phyloP scores from a whole-genome alignment of 1,140 invertebrate species.

The Ctenoplectra terminalis region DNA sequence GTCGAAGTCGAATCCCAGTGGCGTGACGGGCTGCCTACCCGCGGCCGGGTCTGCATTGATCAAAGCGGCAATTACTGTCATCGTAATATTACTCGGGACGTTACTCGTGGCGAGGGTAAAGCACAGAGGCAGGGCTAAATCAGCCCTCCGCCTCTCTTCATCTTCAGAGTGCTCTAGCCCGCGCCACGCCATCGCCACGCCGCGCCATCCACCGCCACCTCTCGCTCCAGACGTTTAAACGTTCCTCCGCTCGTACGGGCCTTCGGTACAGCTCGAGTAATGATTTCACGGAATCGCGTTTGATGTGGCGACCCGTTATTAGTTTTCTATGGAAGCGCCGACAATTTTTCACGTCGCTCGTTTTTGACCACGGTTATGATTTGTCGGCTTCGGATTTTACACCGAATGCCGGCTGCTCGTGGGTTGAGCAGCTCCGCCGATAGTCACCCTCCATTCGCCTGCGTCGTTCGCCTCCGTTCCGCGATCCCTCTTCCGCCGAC shows the following conservation, averaged over 20 bases:
- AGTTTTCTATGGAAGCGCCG: constrained; percentile 69
- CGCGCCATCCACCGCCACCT: not conserved
- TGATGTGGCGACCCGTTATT: constrained; percentile 73
- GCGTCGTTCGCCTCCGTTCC: not conserved
- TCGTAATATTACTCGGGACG: constrained; percentile 79
- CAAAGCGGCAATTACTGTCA: constrained; percentile 82
- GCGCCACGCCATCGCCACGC: not conserved
- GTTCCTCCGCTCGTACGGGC: constrained; percentile 50
- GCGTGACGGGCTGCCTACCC: constrained; percentile 72
- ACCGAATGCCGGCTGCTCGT: constrained; percentile 2
- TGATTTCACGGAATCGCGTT: constrained; percentile 74
- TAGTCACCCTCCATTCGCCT: constrained; percentile 1
- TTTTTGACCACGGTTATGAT: constrained; percentile 61
- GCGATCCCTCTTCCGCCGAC: no score
- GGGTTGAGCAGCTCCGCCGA: not conserved
- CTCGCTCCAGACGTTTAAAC: constrained; percentile 58
- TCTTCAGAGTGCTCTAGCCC: not conserved
- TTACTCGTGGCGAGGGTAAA: constrained; percentile 68
- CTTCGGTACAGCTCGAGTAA: constrained; percentile 59
- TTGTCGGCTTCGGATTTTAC: constrained; percentile 63
- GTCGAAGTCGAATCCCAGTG: constrained; percentile 65
- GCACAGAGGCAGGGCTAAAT: constrained; percentile 32
- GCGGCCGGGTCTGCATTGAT: constrained; percentile 77
- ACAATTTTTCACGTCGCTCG: constrained; percentile 67
- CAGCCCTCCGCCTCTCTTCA: constrained; percentile 12